These are phyloP conservation scores for Gastracanthus pulcherrimus DNA, from an alignment of 2,888 invertebrate species.

Conservation along the genomic window DNA sequence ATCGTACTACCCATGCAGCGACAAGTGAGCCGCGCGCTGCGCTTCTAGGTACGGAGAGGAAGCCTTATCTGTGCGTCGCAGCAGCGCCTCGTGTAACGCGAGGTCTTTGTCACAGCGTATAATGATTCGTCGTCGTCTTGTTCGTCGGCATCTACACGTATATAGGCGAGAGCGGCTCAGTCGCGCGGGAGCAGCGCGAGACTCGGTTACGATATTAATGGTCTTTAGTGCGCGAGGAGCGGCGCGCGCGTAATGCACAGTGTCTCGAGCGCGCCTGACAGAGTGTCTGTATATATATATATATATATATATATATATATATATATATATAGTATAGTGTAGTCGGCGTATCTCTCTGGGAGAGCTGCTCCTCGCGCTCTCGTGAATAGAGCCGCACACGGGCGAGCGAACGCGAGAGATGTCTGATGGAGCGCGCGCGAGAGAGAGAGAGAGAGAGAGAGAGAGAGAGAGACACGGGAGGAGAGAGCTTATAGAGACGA, in stretches of 20 bases:
- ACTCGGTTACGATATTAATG: conserved; percentile 15
- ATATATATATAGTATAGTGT: no score
- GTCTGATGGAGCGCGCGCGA: no score
- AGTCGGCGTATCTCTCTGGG: no score
- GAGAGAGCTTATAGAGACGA: not conserved
- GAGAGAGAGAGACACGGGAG: not conserved
- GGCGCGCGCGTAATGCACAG: not conserved
- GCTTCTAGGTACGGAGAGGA: no score
- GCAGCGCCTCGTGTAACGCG: not conserved
- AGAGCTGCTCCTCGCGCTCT: no score
- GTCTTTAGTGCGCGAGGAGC: conserved; percentile 4
- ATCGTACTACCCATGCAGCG: not conserved
- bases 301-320: not conserved
- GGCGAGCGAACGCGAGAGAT: no score
- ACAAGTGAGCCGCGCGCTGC: not conserved
- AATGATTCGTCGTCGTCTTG: conserved; percentile 3
- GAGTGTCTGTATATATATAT: not conserved
- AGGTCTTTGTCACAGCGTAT: not conserved
- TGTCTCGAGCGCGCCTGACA: not conserved
- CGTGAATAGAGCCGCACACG: no score
- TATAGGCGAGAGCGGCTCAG: not conserved
- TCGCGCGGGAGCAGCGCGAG: not conserved
- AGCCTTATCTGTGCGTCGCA: not conserved
- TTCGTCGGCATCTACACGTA: not conserved
- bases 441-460: no score